Evolutionary conservation across 2,797 vertebrate species (phyloP).

Genomic region (Alcedo quadribrachys): DNA sequence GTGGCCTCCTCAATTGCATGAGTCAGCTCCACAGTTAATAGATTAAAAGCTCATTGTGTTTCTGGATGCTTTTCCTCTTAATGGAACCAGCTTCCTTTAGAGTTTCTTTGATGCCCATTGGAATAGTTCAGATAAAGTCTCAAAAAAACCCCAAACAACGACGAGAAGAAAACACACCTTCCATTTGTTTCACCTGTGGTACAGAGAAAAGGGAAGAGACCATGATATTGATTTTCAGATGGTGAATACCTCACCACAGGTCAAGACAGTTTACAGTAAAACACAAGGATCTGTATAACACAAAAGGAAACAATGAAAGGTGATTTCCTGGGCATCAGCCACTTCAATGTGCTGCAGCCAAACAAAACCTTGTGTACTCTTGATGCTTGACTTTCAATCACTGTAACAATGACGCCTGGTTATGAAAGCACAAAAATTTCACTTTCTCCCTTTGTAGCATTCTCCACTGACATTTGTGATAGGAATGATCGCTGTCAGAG

Average conservation of each 20-base stretch:
- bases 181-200: not conserved
- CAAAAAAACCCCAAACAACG: too few relatives aligned
- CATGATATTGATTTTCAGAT: slow-evolving; percentile 9
- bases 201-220: not conserved
- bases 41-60: not conserved
- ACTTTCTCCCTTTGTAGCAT: slow-evolving; percentile 15
- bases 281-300: slow-evolving; percentile 25
- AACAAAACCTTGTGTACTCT: not conserved
- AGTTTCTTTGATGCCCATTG: not conserved
- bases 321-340: slow-evolving; percentile 50
- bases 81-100: not conserved
- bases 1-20: not conserved
- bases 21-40: not conserved
- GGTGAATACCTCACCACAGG: not conserved
- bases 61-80: not conserved
- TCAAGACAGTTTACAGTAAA: slow-evolving; percentile 21
- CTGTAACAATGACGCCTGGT: not conserved
- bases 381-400: slow-evolving; percentile 40
- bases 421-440: slow-evolving; percentile 21
- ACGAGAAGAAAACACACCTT: not conserved
- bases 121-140: not conserved
- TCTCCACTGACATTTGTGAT: slow-evolving; percentile 30
- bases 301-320: slow-evolving; percentile 39
- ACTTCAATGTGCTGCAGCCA: slow-evolving; percentile 6
- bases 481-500: slow-evolving; percentile 14